Conservation (phyloP, 2,113 vertebrate genomes). For the Cisticola juncidis region DNA sequence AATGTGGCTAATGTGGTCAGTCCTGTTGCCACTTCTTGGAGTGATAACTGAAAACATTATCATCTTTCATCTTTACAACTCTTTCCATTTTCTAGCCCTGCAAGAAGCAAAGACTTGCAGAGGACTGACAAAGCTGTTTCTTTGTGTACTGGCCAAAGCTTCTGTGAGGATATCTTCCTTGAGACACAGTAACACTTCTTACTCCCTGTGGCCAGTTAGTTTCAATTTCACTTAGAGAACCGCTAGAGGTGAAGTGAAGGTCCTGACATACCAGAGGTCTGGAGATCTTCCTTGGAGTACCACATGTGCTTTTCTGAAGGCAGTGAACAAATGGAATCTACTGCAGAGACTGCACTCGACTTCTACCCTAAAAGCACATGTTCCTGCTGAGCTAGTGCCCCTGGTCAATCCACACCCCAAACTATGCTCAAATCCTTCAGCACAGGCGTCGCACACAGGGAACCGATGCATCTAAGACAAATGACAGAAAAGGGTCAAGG, state of each 20-base stretch:
- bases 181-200: background rate
- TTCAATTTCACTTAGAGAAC: background rate
- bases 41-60: background rate
- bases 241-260: background rate
- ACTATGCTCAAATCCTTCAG: background rate
- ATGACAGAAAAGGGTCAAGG: background rate
- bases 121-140: background rate
- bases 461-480: background rate
- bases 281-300: accelerated
- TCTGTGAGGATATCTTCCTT: background rate
- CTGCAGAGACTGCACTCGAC: background rate
- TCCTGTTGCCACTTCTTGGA: background rate
- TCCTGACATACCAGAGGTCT: background rate
- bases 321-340: background rate
- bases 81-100: background rate
- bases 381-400: background rate
- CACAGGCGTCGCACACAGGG: background rate
- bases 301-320: background rate
- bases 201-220: background rate
- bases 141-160: background rate
- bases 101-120: background rate
- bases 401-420: background rate
- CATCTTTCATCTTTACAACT: background rate
- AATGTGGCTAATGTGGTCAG: background rate
- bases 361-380: background rate